Base-by-base conservation (phyloP, 2,888 invertebrate species). In the Melitaea athalia region DNA sequence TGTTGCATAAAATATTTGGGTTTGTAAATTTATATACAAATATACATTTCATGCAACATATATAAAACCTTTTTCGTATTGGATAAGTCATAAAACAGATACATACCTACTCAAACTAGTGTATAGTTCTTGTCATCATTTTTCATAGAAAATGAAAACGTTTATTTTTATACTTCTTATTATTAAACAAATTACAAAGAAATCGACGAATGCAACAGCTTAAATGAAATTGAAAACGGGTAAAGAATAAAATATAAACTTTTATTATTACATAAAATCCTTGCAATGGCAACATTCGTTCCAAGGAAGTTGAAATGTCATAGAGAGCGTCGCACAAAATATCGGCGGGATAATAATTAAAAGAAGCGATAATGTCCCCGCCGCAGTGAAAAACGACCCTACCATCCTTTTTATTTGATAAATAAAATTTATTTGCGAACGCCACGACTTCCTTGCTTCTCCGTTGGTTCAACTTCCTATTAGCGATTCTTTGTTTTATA, bases 381-480 rank as follows among this genome's bases (percentile, higher is more conserved):
- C 78, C 81, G 86, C 87, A 78, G 89, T 92, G 91, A 92, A 91
- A 89, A 91, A 92, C 92, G 92, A 91, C 81, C 88, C 80, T 82
- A 79, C 91, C 91, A 91, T 91, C 91, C 91, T 92, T 92, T 90
- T 92, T 91, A 92, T 92, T 92, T 92, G 92, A 92, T 92, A 92
- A 92, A 92, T 92, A 92, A 89, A 92, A 92, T 92, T 92, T 92
- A 92, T 92, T 88, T 84, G 85, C 84, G 81, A 74, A 78, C 84
- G 85, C 82, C 79, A 78, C 75, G 76, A 77, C 77, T 76, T 83
- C 81, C 81, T 81, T 81, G 81, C 79, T 84, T 82, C 82, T 80
- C 82, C 84, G 86, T 83, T 82, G 82, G 76, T 81, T 82, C 81
- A 77, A 82, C 82, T 86, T 86, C 81, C 84, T 83, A 81, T 83